Percentiles rank a stretch among this genome's conserved stretches.
Evolutionary conservation across 2,888 invertebrate species (phyloP).

Genomic region (Platycheirus albimanus): DNA sequence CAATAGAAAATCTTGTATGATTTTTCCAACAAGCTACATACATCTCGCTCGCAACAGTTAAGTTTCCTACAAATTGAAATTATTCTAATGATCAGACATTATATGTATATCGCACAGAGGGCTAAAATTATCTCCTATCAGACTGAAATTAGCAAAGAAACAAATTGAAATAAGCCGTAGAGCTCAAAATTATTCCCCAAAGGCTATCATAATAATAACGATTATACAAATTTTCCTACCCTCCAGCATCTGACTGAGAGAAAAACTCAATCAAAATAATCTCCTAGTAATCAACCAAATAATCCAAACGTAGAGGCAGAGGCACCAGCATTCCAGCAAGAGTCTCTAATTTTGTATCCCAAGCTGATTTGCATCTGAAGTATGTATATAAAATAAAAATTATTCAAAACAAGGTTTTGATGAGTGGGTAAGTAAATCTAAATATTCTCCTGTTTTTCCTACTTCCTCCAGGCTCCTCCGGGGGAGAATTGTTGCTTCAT

Average conservation of each 20-base stretch:
- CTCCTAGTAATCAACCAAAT: conserved; percentile 10
- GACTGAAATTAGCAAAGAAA: neutral
- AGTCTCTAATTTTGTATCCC: neutral
- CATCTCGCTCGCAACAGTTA: too few species aligned
- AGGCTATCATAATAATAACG: neutral
- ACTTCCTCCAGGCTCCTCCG: too few species aligned
- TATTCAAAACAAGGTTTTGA: neutral
- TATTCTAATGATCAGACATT: neutral
- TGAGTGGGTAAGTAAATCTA: neutral
- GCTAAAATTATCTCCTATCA: neutral
- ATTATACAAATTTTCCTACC: neutral
- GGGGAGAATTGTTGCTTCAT: neutral
- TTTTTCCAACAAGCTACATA: too few species aligned
- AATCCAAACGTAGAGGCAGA: neutral
- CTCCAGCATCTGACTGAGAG: neutral
- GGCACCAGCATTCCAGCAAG: too few species aligned
- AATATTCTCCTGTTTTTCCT: neutral
- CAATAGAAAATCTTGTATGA: too few species aligned
- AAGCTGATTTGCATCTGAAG: neutral
- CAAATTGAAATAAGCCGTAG: neutral
- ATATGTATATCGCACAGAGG: neutral
- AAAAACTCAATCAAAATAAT: conserved; percentile 18
- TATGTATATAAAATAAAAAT: neutral
- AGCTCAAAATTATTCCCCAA: neutral
- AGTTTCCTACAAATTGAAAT: neutral